These are phyloP conservation scores for Cromileptes altivelis DNA, from an alignment of 2,113 vertebrate species.

Conservation along the genomic window DNA sequence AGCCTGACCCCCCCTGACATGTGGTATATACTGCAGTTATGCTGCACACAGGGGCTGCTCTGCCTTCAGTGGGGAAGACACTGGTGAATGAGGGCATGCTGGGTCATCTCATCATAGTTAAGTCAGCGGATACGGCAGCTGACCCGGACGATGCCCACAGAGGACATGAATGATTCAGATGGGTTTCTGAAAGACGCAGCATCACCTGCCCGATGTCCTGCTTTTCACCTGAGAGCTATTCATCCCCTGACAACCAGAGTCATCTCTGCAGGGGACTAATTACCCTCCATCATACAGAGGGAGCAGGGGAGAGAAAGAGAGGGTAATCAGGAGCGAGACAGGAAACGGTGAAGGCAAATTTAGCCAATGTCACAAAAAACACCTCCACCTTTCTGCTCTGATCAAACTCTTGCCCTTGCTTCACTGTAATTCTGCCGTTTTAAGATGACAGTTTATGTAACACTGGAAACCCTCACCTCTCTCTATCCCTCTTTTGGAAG, in stretches of 20 bases:
- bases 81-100: not conserved
- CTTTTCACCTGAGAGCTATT: constrained; percentile 71
- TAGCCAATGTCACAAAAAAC: not conserved
- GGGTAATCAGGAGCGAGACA: not conserved
- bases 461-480: not conserved
- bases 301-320: not conserved
- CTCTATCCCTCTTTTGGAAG: not conserved
- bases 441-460: not conserved
- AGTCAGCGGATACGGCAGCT: constrained; percentile 37
- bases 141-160: constrained; percentile 43
- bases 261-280: constrained; percentile 70
- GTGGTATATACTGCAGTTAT: not conserved
- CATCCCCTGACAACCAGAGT: constrained; percentile 62
- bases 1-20: not conserved
- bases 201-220: constrained; percentile 52
- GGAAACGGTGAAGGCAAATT: not conserved
- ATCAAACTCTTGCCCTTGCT: too few species aligned
- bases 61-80: not conserved
- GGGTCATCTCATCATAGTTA: constrained; percentile 35
- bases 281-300: constrained; percentile 42
- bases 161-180: constrained; percentile 77
- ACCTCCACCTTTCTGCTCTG: not conserved
- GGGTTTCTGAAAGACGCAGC: constrained; percentile 48
- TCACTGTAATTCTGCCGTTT: not conserved
- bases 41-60: not conserved